These are phyloP conservation scores for Solenodon paradoxus DNA, from an alignment of 2,113 vertebrate species.

Conservation along the genomic window DNA sequence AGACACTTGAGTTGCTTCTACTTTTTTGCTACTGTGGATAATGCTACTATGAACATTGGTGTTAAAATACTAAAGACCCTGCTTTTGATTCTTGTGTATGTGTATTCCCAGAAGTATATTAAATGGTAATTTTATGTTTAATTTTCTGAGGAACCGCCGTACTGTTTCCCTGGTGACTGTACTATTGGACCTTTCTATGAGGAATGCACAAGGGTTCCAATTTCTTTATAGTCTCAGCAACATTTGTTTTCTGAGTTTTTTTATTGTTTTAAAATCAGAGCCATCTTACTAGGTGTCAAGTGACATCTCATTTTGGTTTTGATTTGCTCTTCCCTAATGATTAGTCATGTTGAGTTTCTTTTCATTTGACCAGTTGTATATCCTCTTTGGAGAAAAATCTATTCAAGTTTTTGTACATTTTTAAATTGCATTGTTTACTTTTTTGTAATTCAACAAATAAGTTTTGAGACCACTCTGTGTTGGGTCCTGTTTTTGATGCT, in stretches of 20 bases:
- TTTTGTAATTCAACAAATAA: neutral
- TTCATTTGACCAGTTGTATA: too few species aligned
- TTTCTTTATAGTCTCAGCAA: too few species aligned
- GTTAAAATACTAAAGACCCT: neutral
- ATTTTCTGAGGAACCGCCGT: neutral
- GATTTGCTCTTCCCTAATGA: too few species aligned
- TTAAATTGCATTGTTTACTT: neutral
- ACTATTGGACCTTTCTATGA: too few species aligned
- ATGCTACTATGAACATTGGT: neutral
- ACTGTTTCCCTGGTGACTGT: neutral
- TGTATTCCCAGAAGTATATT: neutral
- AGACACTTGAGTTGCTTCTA: neutral
- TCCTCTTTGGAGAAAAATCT: too few species aligned
- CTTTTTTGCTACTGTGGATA: neutral
- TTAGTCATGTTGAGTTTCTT: too few species aligned
- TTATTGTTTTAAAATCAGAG: too few species aligned
- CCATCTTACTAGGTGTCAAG: too few species aligned
- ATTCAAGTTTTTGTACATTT: neutral
- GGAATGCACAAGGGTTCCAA: too few species aligned
- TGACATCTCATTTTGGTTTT: too few species aligned
- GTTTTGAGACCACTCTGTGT: neutral
- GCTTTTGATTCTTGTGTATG: neutral
- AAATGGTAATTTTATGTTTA: neutral
- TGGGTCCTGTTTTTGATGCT: neutral
- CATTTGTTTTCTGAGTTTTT: neutral